Conservation (phyloP, 1,140 invertebrate genomes). For the Drosophila athabasca region DNA sequence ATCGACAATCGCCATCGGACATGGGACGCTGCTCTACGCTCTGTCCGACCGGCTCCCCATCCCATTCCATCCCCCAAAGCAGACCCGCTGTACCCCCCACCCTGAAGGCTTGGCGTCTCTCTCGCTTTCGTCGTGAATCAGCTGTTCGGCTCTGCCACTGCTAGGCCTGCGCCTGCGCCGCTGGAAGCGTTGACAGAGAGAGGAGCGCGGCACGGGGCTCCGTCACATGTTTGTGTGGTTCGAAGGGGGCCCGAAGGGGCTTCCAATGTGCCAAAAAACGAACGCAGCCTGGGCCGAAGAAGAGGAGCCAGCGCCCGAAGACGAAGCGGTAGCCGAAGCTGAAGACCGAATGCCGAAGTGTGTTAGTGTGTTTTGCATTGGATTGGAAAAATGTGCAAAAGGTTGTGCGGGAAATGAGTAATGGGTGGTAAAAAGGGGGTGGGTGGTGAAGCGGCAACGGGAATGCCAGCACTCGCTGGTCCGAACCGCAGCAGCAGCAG, state of each 20-base stretch:
- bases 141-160: conserved; percentile 62
- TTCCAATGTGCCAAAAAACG: conserved; percentile 77
- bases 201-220: conserved; percentile 9
- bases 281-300: conserved; percentile 19
- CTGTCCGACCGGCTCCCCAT: background rate
- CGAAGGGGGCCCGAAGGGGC: conserved; percentile 41
- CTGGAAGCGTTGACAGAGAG: conserved; percentile 57
- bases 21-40: too few relatives aligned
- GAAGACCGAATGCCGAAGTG: conserved; percentile 21
- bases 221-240: conserved; percentile 61
- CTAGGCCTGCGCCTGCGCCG: conserved; percentile 51
- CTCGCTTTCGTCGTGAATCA: conserved; percentile 41
- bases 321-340: conserved; percentile 6
- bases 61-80: too few relatives aligned
- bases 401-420: conserved; percentile 10
- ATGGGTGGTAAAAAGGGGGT: background rate
- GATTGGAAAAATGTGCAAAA: conserved; percentile 28
- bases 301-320: conserved; percentile 17
- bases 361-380: conserved; percentile 54
- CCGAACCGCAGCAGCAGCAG: conserved; percentile 30
- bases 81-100: too few relatives aligned
- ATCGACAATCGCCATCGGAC: conserved; percentile 10
- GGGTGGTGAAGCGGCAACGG: conserved; percentile 31
- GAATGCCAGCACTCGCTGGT: conserved; percentile 39
- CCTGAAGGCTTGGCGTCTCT: background rate